A percentile compares a stretch with the other conserved stretches of the same genome.
phyloP scores from a whole-genome alignment of 2,888 invertebrate genomes.

The Dynastes grantii region DNA sequence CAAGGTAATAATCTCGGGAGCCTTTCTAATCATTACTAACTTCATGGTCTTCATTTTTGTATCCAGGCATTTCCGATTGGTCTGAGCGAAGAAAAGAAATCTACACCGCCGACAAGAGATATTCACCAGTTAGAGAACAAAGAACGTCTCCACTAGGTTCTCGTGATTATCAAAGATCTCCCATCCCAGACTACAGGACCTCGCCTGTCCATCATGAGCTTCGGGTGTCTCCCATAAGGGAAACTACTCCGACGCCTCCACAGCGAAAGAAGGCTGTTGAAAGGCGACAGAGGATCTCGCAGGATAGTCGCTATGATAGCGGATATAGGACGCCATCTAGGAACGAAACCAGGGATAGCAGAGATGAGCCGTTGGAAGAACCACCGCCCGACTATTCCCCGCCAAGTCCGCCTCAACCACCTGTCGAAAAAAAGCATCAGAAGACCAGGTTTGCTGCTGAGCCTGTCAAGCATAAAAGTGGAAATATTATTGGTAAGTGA shows the following conservation, averaged over 20 bases:
- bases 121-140: constrained; percentile 51
- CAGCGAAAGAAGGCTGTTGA: constrained; percentile 77
- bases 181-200: constrained; percentile 58
- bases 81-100: constrained; percentile 74
- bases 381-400: constrained; percentile 84
- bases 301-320: constrained; percentile 73
- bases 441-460: constrained; percentile 80
- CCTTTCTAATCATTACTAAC: neutral
- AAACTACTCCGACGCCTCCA: constrained; percentile 77
- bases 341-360: constrained; percentile 68
- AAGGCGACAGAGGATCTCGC: constrained; percentile 72
- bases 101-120: constrained; percentile 51
- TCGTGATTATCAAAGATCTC: constrained; percentile 56
- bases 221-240: constrained; percentile 60
- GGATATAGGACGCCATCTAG: constrained; percentile 75
- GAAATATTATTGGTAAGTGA: constrained; percentile 68
- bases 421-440: constrained; percentile 74
- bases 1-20: constrained; percentile 52
- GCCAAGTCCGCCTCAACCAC: constrained; percentile 68
- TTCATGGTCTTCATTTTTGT: neutral
- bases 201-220: constrained; percentile 51
- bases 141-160: constrained; percentile 50
- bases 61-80: constrained; percentile 84
- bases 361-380: constrained; percentile 73
- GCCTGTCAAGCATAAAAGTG: constrained; percentile 66